A percentile compares a stretch with the other conserved stretches of the same genome.
These are phyloP conservation scores for Drosophila ercepeae DNA, from an alignment of 1,140 invertebrate genomes.

Conservation along the genomic window DNA sequence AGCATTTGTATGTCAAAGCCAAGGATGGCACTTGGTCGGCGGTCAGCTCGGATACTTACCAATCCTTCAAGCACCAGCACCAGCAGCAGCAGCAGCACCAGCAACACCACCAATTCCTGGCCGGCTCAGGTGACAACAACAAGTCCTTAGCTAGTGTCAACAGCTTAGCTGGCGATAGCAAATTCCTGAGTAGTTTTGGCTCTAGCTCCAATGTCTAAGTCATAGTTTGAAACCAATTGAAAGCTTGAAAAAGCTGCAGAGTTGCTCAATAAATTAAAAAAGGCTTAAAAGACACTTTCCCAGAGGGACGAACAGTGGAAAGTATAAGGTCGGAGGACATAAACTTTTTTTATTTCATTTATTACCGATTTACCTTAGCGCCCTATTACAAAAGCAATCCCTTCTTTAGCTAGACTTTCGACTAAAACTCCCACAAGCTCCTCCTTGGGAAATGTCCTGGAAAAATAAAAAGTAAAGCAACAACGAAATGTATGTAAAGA, in stretches of 20 bases:
- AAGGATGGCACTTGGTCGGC: slow-evolving; percentile 83
- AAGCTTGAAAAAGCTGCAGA: slow-evolving; percentile 31
- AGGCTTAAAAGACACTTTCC: not conserved
- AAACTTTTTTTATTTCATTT: not conserved
- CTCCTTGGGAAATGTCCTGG: not conserved
- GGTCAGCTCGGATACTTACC: slow-evolving; percentile 79
- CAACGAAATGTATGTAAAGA: slow-evolving; percentile 62
- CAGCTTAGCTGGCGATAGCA: slow-evolving; percentile 68
- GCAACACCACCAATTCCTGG: slow-evolving; percentile 60
- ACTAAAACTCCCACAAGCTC: not conserved
- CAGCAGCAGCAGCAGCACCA: too few relatives aligned
- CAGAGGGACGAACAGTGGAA: not conserved
- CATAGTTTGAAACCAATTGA: not conserved
- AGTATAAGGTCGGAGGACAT: not conserved
- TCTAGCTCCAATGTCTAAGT: slow-evolving; percentile 73
- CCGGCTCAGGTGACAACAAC: slow-evolving; percentile 64
- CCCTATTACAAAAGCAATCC: slow-evolving; percentile 1
- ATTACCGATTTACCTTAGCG: not conserved
- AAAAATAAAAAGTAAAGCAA: slow-evolving; percentile 20
- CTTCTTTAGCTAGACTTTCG: slow-evolving; percentile 15
- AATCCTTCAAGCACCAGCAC: slow-evolving; percentile 66
- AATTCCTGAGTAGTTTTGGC: slow-evolving; percentile 80
- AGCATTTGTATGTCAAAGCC: slow-evolving; percentile 81
- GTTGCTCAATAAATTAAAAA: slow-evolving; percentile 60
- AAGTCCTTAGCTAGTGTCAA: slow-evolving; percentile 67